Evolutionary conservation across 2,797 vertebrate species (phyloP).

Genomic region (Philypnodon macrostomus): DNA sequence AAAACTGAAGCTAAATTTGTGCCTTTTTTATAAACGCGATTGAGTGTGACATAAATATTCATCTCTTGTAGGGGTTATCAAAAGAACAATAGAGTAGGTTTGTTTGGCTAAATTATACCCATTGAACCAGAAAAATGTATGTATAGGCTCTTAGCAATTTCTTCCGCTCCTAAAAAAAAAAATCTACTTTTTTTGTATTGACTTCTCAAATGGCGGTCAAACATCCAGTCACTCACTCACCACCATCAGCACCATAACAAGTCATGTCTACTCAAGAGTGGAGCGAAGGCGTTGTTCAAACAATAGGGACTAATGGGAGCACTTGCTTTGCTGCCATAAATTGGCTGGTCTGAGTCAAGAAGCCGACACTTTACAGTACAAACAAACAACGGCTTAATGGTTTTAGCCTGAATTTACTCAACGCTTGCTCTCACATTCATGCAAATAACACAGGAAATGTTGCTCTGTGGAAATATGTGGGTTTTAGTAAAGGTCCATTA

Average conservation of each 20-base stretch:
- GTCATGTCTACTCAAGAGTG: slow-evolving; percentile 23
- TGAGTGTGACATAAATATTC: slow-evolving; percentile 15
- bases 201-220: slow-evolving; percentile 11
- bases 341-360: slow-evolving; percentile 41
- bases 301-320: slow-evolving; percentile 50
- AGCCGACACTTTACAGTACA: slow-evolving; percentile 45
- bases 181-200: slow-evolving; percentile 4
- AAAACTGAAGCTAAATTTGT: slow-evolving; percentile 3
- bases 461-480: background rate
- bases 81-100: slow-evolving; percentile 9
- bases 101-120: slow-evolving; percentile 22
- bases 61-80: slow-evolving; percentile 2
- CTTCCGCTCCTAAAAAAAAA: background rate
- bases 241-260: too few species aligned
- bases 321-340: slow-evolving; percentile 46
- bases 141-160: slow-evolving; percentile 10
- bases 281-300: slow-evolving; percentile 31
- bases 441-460: slow-evolving; percentile 17
- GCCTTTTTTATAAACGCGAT: slow-evolving; percentile 5
- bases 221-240: slow-evolving; percentile 15
- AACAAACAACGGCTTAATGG: slow-evolving; percentile 39
- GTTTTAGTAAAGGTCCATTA: background rate
- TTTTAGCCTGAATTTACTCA: slow-evolving; percentile 38
- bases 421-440: too few species aligned
- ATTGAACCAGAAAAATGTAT: slow-evolving; percentile 8